Base-by-base conservation (phyloP, 2,797 vertebrate genomes). In the Paguma larvata region DNA sequence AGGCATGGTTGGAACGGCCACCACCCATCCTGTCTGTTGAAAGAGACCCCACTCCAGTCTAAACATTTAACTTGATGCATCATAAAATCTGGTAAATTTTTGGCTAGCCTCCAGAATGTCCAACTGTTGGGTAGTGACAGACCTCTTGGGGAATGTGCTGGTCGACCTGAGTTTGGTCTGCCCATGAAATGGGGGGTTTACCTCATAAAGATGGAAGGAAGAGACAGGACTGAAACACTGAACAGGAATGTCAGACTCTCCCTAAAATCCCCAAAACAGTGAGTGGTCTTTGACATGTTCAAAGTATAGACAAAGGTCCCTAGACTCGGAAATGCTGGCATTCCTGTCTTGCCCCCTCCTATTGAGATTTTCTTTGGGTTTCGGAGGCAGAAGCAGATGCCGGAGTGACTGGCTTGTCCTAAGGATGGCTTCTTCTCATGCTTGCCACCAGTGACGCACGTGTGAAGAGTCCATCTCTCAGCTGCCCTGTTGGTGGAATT, bases 381-480 rank as follows among this genome's bases (percentile, higher is more conserved):
- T 78, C 53, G 3, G 56, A 82, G 67, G 6, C 44, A 27, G 67
- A 77, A 65, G 59, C 38, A 3, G 2, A 13, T 38, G 25, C 8
- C 19, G 38, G 41, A 83, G n/a, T 6, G 16, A 6, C 32, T 7
- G 19, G 34, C n/a, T 65, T 59, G 87, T 32, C 59, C 30, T 23
- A 70, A 87, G n/a, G 12, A 15, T 5, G 5, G 0, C 16, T 27
- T 89, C 79, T 86, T 87, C 19, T 53, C n/a, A 13, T 2, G 41
- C 78, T 63, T 5, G 2, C 63, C 62, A 18, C 38, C 34, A 41
- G 30, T 15, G 51, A 73, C 7, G 13, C 1, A 0, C 1, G 0
- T 46, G 16, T 38, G 9, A 38, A 46, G 63, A 46, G 46, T 9
- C 30, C 11, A 25, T 15, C 46, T 44, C 2, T 0, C 2, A 1